Evolutionary conservation across 2,888 invertebrate genomes (phyloP).

Genomic region (Sesia apiformis): DNA sequence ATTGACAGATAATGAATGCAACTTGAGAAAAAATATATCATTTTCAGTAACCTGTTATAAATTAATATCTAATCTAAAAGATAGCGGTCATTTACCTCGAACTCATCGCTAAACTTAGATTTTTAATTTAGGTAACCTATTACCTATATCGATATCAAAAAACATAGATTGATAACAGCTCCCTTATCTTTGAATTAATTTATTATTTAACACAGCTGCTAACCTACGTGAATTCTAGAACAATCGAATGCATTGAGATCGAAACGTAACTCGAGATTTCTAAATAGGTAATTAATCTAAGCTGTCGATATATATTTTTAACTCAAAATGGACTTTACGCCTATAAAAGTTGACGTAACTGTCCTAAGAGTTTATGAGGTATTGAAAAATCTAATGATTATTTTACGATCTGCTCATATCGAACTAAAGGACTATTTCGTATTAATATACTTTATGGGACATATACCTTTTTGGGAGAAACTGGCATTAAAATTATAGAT

Average conservation of each 20-base stretch:
- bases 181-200: no score
- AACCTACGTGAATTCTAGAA: constrained; percentile 20
- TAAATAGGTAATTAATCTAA: neutral
- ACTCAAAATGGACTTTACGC: neutral
- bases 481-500: no score
- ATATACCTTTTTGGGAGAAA: no score
- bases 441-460: no score
- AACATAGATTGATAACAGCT: no score
- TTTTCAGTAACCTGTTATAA: no score
- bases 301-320: neutral
- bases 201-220: constrained; percentile 7
- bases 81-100: neutral
- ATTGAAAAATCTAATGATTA: neutral
- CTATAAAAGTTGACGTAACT: neutral
- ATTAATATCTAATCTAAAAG: neutral
- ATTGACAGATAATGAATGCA: no score
- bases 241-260: constrained; percentile 23
- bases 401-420: neutral
- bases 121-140: no score
- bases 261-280: constrained; percentile 6
- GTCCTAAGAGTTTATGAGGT: neutral
- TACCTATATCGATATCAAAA: no score
- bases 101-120: no score
- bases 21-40: no score
- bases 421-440: neutral